Base-by-base conservation (phyloP, 53 echinoderm and acorn worm species). In the Arbacia lixula region DNA sequence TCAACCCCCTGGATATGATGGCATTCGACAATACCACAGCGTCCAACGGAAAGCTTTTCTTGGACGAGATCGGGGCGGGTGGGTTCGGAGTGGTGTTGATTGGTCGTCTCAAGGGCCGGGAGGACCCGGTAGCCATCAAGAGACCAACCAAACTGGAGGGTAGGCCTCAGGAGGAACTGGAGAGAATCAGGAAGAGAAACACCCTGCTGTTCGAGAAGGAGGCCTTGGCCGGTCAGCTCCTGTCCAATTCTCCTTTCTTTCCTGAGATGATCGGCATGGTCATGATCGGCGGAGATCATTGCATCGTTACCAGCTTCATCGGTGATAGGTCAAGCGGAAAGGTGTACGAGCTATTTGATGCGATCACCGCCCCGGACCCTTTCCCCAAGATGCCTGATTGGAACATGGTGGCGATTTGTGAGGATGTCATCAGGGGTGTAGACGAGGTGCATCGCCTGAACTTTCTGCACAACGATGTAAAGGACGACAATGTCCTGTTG, bases 381-480 rank as follows among this genome's bases (percentile, higher is more conserved):
- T 19, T 12, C 19, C 75, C 75, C 1, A 14, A 5, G 3, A 31
- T 75, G 12, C 10, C 14, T n/a, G 33, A 75, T 32, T 53, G 53
- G 53, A 75, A 75, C 75, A 34, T 75, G 55, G 34, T 35, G 1
- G 75, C 53, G 32, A 54, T 75, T 21, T 31, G 33, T 20, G 75
- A 75, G 55, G 75, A 75, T 32, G 22, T 75, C 53, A 26, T 53
- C 21, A 4, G 54, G 53, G 75, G 75, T 8, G n/a, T 75, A 21
- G 30, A 34, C 5, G 75, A 6, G 4, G 29, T 75, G 2, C 75
- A 75, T 75, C 33, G 16, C 19, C 36, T 33, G 6, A 31, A 17
- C 12, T 54, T 75, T 1, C 75, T 75, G 22, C 75, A 75, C 36
- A 75, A 75, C 36, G 75, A 75, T 54, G n/a, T 75, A 17, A 75